phyloP scores from a whole-genome alignment of 2,797 vertebrate genomes.

The Spheniscus humboldti region DNA sequence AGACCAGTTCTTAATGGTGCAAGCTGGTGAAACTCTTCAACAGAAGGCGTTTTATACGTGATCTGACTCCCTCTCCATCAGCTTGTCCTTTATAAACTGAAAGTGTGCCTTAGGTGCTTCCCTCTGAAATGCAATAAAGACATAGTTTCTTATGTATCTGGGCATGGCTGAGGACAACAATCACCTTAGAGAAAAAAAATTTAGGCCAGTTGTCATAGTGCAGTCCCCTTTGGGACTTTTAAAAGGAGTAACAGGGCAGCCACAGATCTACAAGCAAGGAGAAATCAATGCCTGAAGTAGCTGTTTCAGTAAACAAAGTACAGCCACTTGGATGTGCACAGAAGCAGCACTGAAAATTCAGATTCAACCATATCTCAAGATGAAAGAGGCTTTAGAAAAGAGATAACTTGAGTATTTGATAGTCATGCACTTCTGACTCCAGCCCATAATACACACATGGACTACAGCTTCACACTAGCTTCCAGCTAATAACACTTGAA shows the following conservation, averaged over 20 bases:
- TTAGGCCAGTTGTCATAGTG: background rate
- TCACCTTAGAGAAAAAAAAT: background rate
- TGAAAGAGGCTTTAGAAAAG: background rate
- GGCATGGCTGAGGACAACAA: background rate
- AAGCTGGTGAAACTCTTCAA: background rate
- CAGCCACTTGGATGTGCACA: background rate
- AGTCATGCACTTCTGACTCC: background rate
- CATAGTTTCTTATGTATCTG: background rate
- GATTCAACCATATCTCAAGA: background rate
- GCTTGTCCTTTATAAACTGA: background rate
- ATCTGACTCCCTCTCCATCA: background rate
- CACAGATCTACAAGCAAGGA: background rate
- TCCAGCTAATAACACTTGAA: background rate
- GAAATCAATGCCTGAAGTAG: background rate
- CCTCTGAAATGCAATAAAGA: background rate
- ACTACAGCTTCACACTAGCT: background rate
- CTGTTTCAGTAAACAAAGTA: background rate
- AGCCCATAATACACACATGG: background rate
- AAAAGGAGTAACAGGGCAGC: background rate
- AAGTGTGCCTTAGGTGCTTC: background rate
- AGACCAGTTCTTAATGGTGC: background rate
- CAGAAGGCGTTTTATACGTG: background rate
- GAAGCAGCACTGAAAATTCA: background rate
- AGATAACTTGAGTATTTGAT: background rate
- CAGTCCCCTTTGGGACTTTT: background rate